Conservation (phyloP, 2,797 vertebrate species). For the Urosaurus nigricauda region DNA sequence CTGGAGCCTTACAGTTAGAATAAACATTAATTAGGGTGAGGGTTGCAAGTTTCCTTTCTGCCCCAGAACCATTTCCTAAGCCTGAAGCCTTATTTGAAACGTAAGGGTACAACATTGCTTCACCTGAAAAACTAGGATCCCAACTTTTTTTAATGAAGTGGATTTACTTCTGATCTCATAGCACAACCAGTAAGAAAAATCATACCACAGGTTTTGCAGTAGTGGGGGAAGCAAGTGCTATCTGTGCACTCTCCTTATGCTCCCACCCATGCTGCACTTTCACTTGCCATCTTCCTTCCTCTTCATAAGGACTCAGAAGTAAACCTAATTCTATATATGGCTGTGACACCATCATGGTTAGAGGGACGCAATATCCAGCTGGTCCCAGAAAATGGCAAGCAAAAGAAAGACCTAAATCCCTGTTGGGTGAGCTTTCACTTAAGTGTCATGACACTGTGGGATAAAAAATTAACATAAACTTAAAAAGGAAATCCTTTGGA, state of each 20-base stretch:
- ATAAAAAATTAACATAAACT: not conserved
- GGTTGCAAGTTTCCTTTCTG: not conserved
- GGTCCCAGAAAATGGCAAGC: not conserved
- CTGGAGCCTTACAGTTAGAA: not conserved
- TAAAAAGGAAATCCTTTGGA: not conserved
- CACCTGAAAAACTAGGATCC: no score
- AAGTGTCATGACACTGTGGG: not conserved
- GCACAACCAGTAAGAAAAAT: not conserved
- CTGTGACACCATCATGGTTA: not conserved
- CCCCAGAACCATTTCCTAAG: no score
- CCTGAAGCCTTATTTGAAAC: not conserved
- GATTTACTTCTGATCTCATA: not conserved
- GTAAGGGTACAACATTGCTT: not conserved
- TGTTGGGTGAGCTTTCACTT: not conserved
- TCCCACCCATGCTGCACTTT: not conserved
- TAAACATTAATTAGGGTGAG: not conserved
- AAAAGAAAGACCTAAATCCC: not conserved
- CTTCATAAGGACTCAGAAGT: not conserved
- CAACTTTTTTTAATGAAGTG: not conserved
- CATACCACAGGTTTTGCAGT: not conserved
- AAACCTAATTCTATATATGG: not conserved
- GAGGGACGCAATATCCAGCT: not conserved
- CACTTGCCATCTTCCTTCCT: no score
- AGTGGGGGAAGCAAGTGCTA: not conserved
- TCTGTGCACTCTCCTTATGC: no score